Conservation (phyloP, 2,888 invertebrate species). For the Lobophora halterata region DNA sequence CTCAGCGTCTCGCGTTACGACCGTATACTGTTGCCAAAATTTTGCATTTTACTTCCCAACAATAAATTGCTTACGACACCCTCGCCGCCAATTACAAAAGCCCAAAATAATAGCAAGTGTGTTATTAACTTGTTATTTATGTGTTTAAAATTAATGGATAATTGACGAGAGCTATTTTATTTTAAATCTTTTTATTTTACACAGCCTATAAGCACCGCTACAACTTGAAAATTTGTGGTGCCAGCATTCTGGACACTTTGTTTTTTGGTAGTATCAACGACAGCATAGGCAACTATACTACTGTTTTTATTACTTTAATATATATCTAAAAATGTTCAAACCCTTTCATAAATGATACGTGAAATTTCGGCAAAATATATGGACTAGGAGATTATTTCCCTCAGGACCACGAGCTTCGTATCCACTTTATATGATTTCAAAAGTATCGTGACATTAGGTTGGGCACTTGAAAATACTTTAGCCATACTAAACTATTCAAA, state of each 20-base stretch:
- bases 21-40: slow-evolving; percentile 50
- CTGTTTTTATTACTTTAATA: no score
- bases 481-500: background rate
- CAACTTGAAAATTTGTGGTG: no score
- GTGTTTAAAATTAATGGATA: slow-evolving; percentile 15
- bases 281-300: no score
- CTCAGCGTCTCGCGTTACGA: slow-evolving; percentile 45
- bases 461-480: slow-evolving; percentile 8
- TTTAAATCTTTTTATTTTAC: no score
- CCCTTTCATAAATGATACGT: slow-evolving; percentile 24
- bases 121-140: slow-evolving; percentile 13
- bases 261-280: no score
- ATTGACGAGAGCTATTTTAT: no score
- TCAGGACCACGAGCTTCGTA: slow-evolving; percentile 20
- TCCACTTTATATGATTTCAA: slow-evolving; percentile 16
- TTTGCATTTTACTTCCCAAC: slow-evolving; percentile 44
- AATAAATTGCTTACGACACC: slow-evolving; percentile 35
- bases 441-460: slow-evolving; percentile 15
- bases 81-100: slow-evolving; percentile 29
- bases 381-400: slow-evolving; percentile 33
- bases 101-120: slow-evolving; percentile 24
- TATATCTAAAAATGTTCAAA: slow-evolving; percentile 15
- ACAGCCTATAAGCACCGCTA: no score
- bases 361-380: slow-evolving; percentile 31
- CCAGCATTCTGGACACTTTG: no score